Percentiles rank a stretch among this genome's conserved stretches.
Conservation (phyloP, 2,888 invertebrate genomes). For the Theristus sp. region DNA sequence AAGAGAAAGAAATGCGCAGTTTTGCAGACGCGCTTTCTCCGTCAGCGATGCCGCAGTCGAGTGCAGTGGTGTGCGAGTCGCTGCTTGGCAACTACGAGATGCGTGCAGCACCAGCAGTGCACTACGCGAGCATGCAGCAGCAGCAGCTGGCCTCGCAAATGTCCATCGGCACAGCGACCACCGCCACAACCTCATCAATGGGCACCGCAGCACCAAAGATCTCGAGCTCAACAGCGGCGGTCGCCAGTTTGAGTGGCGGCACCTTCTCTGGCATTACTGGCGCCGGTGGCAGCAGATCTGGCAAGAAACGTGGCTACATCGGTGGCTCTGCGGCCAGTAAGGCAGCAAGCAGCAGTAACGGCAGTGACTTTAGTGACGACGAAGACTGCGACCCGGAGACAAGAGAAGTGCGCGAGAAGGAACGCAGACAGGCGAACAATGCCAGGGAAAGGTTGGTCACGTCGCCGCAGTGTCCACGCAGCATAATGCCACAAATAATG, state of each 20-base stretch:
- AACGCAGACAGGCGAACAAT: slow-evolving; percentile 92
- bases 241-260: not conserved
- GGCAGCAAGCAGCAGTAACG: not conserved
- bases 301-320: too few relatives aligned
- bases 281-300: too few relatives aligned
- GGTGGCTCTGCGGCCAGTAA: too few relatives aligned
- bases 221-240: too few relatives aligned
- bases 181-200: not conserved
- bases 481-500: too few relatives aligned
- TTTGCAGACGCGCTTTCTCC: not conserved
- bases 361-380: not conserved
- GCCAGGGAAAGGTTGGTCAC: slow-evolving; percentile 65
- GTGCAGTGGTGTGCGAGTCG: not conserved
- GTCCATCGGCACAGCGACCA: not conserved
- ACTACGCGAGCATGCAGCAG: too few relatives aligned
- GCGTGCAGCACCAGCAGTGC: not conserved
- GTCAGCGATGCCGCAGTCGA: not conserved
- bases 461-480: not conserved
- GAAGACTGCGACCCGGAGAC: slow-evolving; percentile 14
- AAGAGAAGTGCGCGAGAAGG: slow-evolving; percentile 79
- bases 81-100: not conserved
- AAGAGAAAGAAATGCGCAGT: not conserved
- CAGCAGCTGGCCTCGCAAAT: too few relatives aligned
- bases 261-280: not conserved
- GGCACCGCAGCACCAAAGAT: too few relatives aligned